Evolutionary conservation across 2,797 vertebrate species (phyloP).

Genomic region (Echeneis naucrates): DNA sequence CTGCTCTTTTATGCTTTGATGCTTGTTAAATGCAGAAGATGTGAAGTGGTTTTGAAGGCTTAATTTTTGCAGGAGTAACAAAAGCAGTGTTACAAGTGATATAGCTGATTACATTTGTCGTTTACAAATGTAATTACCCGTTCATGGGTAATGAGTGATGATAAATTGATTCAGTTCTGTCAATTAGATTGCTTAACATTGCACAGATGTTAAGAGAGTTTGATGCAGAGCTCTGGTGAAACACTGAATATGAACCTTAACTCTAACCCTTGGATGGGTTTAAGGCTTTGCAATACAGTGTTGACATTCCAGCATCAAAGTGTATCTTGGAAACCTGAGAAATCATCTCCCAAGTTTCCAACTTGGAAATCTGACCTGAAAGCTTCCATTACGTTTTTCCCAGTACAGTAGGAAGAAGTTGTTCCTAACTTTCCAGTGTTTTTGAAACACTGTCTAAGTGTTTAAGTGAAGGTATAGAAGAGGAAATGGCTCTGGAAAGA

Average conservation of each 20-base stretch:
- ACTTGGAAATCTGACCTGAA: slow-evolving; percentile 46
- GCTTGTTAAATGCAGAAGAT: not conserved
- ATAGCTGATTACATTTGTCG: not conserved
- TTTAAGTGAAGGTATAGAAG: slow-evolving; percentile 31
- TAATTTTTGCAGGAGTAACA: not conserved
- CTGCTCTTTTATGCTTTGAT: not conserved
- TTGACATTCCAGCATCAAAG: slow-evolving; percentile 35
- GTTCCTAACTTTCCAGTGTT: slow-evolving; percentile 49
- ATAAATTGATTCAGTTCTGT: not conserved
- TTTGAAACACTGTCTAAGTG: slow-evolving; percentile 25
- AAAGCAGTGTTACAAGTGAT: not conserved
- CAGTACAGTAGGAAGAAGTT: slow-evolving; percentile 43
- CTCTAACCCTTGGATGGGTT: slow-evolving; percentile 12
- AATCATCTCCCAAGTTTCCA: slow-evolving; percentile 50
- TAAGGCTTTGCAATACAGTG: slow-evolving; percentile 26
- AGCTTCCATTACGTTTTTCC: slow-evolving; percentile 44
- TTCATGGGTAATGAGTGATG: not conserved
- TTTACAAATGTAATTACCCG: not conserved
- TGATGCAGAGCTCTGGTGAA: slow-evolving; percentile 6
- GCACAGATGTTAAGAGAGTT: slow-evolving; percentile 7
- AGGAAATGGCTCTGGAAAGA: slow-evolving; percentile 42
- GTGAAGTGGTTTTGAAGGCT: not conserved
- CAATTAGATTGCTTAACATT: not conserved
- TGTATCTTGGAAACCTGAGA: slow-evolving; percentile 41
- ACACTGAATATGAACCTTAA: not conserved